Percentiles rank a stretch among this genome's conserved stretches.
Evolutionary conservation across 2,113 vertebrate species (phyloP).

Genomic region (Panurus biarmicus): DNA sequence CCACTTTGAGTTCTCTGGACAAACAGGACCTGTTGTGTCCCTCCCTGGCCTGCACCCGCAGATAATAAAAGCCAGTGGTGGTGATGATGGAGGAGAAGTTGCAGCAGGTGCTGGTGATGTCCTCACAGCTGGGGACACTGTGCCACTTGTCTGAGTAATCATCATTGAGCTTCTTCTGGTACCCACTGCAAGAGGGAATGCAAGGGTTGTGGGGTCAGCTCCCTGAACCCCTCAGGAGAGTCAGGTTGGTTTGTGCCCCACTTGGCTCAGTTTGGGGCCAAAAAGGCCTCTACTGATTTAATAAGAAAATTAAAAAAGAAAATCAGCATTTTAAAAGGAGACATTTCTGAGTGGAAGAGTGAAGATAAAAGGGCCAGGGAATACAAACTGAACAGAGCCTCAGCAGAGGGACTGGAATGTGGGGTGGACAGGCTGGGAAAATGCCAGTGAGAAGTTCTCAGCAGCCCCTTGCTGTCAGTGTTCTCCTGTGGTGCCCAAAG

Average conservation of each 20-base stretch:
- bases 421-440: neutral
- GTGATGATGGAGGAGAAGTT: neutral
- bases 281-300: neutral
- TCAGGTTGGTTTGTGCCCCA: fast-evolving
- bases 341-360: neutral
- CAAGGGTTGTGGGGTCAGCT: neutral
- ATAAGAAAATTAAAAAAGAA: too few species aligned
- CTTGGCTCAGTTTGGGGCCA: neutral
- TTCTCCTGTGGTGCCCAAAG: neutral
- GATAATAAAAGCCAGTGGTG: neutral
- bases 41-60: conserved; percentile 45
- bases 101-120: conserved; percentile 16
- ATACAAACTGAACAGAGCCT: neutral
- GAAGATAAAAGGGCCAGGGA: neutral
- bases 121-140: conserved; percentile 20
- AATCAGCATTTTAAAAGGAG: neutral
- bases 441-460: neutral
- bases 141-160: conserved; percentile 21
- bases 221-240: neutral
- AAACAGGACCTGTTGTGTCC: conserved; percentile 38
- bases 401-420: neutral
- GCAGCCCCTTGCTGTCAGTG: neutral
- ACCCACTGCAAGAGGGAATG: conserved; percentile 40
- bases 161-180: neutral
- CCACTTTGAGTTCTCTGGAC: conserved; percentile 43